These are phyloP conservation scores for Dicerorhinus sumatrensis DNA, from an alignment of 2,113 vertebrate species.

Conservation along the genomic window DNA sequence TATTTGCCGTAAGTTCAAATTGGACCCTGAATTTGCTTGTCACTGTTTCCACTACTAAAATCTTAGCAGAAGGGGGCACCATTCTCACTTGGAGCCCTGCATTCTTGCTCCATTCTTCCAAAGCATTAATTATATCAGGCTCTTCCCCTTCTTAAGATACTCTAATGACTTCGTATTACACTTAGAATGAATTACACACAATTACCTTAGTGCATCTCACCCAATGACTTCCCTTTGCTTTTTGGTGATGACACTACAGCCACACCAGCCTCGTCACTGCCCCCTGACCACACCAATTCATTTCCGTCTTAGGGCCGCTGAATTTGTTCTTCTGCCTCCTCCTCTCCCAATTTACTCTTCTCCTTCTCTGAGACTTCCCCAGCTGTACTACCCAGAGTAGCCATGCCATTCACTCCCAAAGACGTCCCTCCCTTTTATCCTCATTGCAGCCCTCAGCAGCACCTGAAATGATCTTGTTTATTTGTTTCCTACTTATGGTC, in stretches of 20 bases:
- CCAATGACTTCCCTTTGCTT: background rate
- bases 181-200: background rate
- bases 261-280: background rate
- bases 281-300: background rate
- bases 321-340: background rate
- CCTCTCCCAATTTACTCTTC: background rate
- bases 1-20: background rate
- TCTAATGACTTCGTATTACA: too few relatives aligned
- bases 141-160: background rate
- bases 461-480: background rate
- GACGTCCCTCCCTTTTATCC: background rate
- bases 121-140: accelerated
- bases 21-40: background rate
- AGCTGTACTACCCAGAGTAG: background rate
- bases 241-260: background rate
- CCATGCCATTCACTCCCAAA: accelerated
- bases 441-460: background rate
- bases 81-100: background rate
- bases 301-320: background rate
- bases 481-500: background rate
- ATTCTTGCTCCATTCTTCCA: background rate
- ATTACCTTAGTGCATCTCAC: background rate
- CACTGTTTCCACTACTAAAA: background rate
- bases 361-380: background rate
- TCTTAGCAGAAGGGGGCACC: background rate